A percentile compares a stretch with the other conserved stretches of the same genome.
Evolutionary conservation across 2,888 invertebrate genomes (phyloP).

Genomic region (Aradus depressus): DNA sequence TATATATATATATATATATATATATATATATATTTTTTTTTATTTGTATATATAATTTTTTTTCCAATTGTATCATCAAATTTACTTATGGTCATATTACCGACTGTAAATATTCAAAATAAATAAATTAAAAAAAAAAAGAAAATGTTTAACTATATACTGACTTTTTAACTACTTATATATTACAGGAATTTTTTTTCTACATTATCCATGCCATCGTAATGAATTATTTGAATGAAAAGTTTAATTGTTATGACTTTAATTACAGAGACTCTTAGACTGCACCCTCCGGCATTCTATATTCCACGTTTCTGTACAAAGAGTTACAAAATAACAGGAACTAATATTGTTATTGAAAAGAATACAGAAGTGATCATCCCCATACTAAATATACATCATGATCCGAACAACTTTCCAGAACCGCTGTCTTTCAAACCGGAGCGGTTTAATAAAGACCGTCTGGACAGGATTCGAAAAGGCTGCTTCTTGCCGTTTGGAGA

Average conservation of each 20-base stretch:
- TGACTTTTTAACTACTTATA: neutral
- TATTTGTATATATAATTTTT: too few species aligned
- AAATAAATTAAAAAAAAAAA: too few species aligned
- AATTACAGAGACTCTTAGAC: slow-evolving; percentile 25
- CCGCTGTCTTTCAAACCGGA: slow-evolving; percentile 25
- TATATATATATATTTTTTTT: too few species aligned
- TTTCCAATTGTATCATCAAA: too few species aligned
- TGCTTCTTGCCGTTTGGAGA: slow-evolving; percentile 28
- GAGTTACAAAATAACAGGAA: slow-evolving; percentile 29
- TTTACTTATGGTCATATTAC: too few species aligned
- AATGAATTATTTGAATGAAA: neutral
- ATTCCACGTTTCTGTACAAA: slow-evolving; percentile 24
- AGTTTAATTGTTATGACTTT: neutral
- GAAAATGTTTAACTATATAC: too few species aligned
- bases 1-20: too few species aligned
- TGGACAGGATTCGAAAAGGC: slow-evolving; percentile 16
- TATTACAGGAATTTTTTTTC: neutral
- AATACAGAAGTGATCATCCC: slow-evolving; percentile 18
- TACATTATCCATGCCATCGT: neutral
- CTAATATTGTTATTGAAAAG: slow-evolving; percentile 16
- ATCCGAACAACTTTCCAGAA: slow-evolving; percentile 22
- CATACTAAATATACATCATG: slow-evolving; percentile 21
- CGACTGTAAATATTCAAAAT: too few species aligned
- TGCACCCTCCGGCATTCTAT: slow-evolving; percentile 25
- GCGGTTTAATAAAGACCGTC: slow-evolving; percentile 21